Evolutionary conservation across 2,113 vertebrate genomes (phyloP), one percentile per base, ranked within the genome.

Genomic region (Ornithorhynchus anatinus): DNA sequence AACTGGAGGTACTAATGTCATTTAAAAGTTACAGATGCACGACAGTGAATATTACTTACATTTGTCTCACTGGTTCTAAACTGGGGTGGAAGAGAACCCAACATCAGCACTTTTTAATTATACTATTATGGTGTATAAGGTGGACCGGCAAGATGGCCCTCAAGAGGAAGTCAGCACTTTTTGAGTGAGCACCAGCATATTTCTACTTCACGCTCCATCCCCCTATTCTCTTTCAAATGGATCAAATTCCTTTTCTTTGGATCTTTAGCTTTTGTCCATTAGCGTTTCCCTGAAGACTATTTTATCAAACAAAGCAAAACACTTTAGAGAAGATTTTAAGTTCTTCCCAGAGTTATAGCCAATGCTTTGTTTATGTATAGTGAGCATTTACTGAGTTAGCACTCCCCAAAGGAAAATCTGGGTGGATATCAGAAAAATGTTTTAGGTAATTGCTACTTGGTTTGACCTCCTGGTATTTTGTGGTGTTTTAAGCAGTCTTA

Each of bases 281-380:
- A 93, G 65, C 54, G 64, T 65, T 78, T 87, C 79, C 84, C 83
- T 29, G 61, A 91, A 90, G 89, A 74, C 78, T 80, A 75, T 92
- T 93, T 89, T 86, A 68, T 91, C 87, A 90, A 91, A 85, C 69
- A 89, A 86, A 90, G 72, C 69, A 89, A 90, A 93, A 86, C 65
- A 89, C 39, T 87, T 88, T 73, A 81, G 81, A 89, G 81, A 86
- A 1, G 23, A 80, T 58, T 86, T 57, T 77, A 83, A 72, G 75
- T 84, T 89, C 64, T 83, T 86, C 75, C 54, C 76, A 81, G 86
- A 89, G 60, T 91, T 89, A 86, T 67, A 82, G 84, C 64, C 69
- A 54, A 61, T 72, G 62, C 53, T 91, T 87, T 89, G 84, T 86
- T 89, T 91, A 92, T 85, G 88, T 88, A 83, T 48, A 69, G 81